phyloP scores from a whole-genome alignment of 2,888 invertebrate species.

The Acanthosepion pharaonis region DNA sequence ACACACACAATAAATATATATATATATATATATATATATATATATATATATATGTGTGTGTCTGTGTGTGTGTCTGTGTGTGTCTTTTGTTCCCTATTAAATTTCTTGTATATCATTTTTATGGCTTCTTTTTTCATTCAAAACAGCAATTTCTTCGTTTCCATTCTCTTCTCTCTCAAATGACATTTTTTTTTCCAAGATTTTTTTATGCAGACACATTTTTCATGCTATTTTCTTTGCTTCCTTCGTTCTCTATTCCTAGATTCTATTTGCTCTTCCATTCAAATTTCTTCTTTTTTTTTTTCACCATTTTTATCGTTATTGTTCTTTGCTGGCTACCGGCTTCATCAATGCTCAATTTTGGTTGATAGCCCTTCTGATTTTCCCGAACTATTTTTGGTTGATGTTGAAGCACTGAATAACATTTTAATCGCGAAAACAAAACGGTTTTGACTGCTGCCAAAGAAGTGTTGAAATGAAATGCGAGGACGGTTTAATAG shows the following conservation, averaged over 20 bases:
- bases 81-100: too few species aligned
- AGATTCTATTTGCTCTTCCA: background rate
- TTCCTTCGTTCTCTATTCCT: background rate
- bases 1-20: too few species aligned
- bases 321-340: background rate
- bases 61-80: too few species aligned
- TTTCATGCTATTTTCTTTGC: too few species aligned
- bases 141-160: background rate
- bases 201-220: too few species aligned
- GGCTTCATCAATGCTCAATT: background rate
- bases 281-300: background rate
- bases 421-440: background rate
- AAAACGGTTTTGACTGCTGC: background rate
- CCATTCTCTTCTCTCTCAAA: too few species aligned
- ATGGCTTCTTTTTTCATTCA: background rate
- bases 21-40: too few species aligned
- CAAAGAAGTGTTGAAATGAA: background rate
- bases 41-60: too few species aligned
- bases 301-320: background rate
- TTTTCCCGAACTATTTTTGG: background rate
- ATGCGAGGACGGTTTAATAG: background rate
- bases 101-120: too few species aligned
- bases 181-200: too few species aligned
- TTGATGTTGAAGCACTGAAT: background rate
- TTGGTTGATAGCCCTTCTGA: background rate